Evolutionary conservation across 1,140 invertebrate genomes (phyloP).

Genomic region (Drepana arcuata): DNA sequence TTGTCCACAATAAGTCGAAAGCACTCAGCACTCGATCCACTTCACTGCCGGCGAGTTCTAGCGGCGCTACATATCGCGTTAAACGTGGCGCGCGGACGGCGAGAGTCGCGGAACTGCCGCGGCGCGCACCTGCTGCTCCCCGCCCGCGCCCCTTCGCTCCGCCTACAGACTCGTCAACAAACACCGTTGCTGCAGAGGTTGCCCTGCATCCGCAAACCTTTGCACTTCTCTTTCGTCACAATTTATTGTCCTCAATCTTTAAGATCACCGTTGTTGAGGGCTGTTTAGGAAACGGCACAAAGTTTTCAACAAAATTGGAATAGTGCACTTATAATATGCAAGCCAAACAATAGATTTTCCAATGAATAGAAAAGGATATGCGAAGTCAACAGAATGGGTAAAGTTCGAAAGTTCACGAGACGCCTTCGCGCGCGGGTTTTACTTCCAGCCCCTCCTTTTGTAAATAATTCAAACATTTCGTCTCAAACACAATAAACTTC

Average conservation of each 20-base stretch:
- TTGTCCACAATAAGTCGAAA: constrained; percentile 28
- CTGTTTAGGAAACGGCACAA: no score
- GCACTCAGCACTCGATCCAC: constrained; percentile 39
- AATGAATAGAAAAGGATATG: constrained; percentile 11
- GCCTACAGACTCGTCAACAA: constrained; percentile 55
- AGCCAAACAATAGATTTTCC: constrained; percentile 17
- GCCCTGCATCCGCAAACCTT: constrained; percentile 43
- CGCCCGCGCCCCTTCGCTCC: constrained; percentile 42
- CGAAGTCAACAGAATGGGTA: no score
- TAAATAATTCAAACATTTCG: constrained; percentile 42
- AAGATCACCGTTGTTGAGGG: no score
- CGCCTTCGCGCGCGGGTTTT: no score
- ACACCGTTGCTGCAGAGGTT: constrained; percentile 59
- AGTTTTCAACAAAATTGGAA: no score
- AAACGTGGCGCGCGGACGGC: constrained; percentile 39
- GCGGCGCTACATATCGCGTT: constrained; percentile 40
- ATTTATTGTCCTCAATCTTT: constrained; percentile 26
- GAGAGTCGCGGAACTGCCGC: constrained; percentile 59
- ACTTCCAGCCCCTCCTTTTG: constrained; percentile 21
- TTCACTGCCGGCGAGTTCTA: constrained; percentile 23
- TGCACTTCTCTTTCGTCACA: constrained; percentile 46
- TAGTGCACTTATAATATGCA: no score
- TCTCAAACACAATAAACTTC: constrained; percentile 26
- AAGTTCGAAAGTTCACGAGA: constrained; percentile 18
- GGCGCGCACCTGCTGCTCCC: constrained; percentile 46